phyloP scores from a whole-genome alignment of 1,140 invertebrate genomes.

The Sitophilus oryzae region DNA sequence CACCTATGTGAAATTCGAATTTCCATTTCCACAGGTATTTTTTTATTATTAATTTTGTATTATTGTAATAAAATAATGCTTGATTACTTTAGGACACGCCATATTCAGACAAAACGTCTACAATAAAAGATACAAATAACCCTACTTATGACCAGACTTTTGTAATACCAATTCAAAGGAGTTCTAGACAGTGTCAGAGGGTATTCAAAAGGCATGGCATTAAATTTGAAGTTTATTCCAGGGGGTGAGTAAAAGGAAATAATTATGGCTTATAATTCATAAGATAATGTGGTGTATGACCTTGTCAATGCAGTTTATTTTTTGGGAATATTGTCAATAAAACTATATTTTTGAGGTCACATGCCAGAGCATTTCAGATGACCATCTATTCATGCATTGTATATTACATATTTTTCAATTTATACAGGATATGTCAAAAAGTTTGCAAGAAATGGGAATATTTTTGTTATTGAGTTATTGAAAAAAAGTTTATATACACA shows the following conservation, averaged over 20 bases:
- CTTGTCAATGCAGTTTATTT: too few relatives aligned
- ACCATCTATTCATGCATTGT: too few relatives aligned
- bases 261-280: too few relatives aligned
- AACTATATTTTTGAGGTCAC: too few relatives aligned
- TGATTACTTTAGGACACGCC: constrained; percentile 64
- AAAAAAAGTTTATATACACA: too few relatives aligned
- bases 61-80: neutral
- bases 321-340: too few relatives aligned
- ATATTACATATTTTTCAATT: too few relatives aligned
- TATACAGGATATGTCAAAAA: too few relatives aligned
- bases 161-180: constrained; percentile 72
- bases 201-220: constrained; percentile 82
- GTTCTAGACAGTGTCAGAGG: constrained; percentile 69
- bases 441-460: too few relatives aligned
- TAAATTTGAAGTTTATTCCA: constrained; percentile 87
- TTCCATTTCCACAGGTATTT: constrained; percentile 81
- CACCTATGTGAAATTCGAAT: constrained; percentile 90
- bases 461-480: too few relatives aligned
- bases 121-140: constrained; percentile 79
- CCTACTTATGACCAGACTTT: constrained; percentile 82
- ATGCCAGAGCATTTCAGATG: too few relatives aligned
- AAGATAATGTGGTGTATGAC: too few relatives aligned
- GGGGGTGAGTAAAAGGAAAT: constrained; percentile 65
- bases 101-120: constrained; percentile 67
- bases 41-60: constrained; percentile 1